Evolutionary conservation across 2,888 invertebrate genomes (phyloP).

Genomic region (Dione juno): DNA sequence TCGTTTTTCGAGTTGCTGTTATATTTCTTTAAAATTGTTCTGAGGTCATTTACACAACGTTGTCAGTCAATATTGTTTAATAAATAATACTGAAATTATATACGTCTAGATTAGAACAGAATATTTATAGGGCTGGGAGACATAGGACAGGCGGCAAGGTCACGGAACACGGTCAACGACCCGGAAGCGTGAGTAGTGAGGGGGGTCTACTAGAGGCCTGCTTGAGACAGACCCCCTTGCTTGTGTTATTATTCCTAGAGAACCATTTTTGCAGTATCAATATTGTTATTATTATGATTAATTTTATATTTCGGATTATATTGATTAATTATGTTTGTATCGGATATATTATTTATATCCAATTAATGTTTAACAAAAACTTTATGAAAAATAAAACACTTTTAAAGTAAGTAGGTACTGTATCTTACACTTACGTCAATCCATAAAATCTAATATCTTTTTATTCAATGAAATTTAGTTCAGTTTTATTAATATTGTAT

Average conservation of each 20-base stretch:
- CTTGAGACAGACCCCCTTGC: conserved; percentile 46
- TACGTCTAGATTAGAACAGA: conserved; percentile 5
- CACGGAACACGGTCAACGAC: conserved; percentile 62
- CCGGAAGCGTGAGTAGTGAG: conserved; percentile 58
- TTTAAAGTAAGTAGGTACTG: too few species aligned
- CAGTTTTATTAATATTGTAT: not conserved
- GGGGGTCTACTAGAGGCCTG: conserved; percentile 40
- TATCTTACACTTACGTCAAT: too few species aligned
- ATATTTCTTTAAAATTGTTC: too few species aligned
- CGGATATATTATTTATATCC: not conserved
- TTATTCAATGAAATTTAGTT: not conserved
- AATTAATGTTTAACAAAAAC: not conserved
- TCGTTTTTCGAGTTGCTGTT: too few species aligned
- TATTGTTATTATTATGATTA: too few species aligned
- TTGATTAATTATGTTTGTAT: too few species aligned
- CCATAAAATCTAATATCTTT: not conserved
- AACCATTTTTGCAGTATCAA: conserved; percentile 35
- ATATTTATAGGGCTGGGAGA: conserved; percentile 49
- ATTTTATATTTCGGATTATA: too few species aligned
- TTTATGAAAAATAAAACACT: too few species aligned
- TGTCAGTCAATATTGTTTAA: not conserved
- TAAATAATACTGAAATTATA: not conserved
- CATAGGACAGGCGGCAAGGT: conserved; percentile 55
- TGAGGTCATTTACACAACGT: too few species aligned
- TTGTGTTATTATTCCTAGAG: conserved; percentile 55